A percentile compares a stretch with the other conserved stretches of the same genome.
phyloP scores from a whole-genome alignment of 1,140 invertebrate genomes.

The Latrodectus geometricus region DNA sequence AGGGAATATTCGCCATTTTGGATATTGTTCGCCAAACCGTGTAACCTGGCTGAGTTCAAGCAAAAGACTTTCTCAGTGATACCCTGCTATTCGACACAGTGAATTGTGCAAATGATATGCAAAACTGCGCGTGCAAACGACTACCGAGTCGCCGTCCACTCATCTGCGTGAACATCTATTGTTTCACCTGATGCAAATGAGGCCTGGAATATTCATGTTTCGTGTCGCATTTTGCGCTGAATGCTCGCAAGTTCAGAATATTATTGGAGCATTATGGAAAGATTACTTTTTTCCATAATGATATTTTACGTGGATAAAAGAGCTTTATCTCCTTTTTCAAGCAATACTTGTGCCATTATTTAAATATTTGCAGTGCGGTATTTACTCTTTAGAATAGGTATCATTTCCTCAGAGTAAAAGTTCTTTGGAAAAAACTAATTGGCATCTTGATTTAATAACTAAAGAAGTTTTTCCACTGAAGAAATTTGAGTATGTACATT shows the following conservation, averaged over 20 bases:
- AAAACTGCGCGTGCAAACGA: constrained; percentile 14
- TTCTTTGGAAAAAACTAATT: too few relatives aligned
- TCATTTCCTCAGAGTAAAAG: too few relatives aligned
- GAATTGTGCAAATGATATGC: constrained; percentile 21
- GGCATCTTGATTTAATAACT: too few relatives aligned
- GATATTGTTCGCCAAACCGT: neutral
- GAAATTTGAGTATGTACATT: too few relatives aligned
- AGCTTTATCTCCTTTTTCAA: neutral
- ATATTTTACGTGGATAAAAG: neutral
- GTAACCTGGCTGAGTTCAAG: neutral
- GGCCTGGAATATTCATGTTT: constrained; percentile 47
- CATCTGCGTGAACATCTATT: constrained; percentile 20
- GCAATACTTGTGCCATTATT: too few relatives aligned
- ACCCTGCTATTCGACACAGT: neutral
- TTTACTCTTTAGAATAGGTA: too few relatives aligned
- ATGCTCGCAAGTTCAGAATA: too few relatives aligned
- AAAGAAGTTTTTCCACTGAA: too few relatives aligned
- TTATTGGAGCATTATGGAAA: neutral
- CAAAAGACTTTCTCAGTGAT: neutral
- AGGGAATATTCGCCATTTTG: constrained; percentile 2
- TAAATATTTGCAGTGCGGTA: too few relatives aligned
- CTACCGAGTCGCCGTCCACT: neutral
- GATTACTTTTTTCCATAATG: neutral
- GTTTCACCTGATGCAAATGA: constrained; percentile 31
- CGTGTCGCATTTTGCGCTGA: neutral